Conservation (phyloP, 2,888 invertebrate genomes). For the Dusona sp. region DNA sequence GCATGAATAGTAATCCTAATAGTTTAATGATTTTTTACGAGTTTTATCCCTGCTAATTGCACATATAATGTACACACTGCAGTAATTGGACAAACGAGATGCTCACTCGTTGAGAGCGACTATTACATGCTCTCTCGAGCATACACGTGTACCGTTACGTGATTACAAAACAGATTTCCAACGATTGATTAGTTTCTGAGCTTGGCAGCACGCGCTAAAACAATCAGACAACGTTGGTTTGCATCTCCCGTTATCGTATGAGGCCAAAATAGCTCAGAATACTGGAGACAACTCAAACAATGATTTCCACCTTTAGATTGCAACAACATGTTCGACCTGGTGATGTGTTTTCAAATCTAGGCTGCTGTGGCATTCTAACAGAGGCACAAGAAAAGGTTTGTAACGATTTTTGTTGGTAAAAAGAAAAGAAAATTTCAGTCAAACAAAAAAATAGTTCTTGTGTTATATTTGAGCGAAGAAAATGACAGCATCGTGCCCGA, state of each 20-base stretch:
- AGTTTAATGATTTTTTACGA: background rate
- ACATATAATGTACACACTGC: slow-evolving; percentile 32
- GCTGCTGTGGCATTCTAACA: background rate
- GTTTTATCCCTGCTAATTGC: background rate
- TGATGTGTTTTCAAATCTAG: background rate
- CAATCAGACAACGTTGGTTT: slow-evolving; percentile 3
- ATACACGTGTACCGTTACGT: slow-evolving; percentile 33
- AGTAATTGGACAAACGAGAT: slow-evolving; percentile 59
- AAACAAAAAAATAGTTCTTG: background rate
- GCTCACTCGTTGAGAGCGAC: slow-evolving; percentile 15
- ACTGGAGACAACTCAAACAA: background rate
- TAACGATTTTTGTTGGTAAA: background rate
- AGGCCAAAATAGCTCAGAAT: background rate
- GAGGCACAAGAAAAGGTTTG: background rate
- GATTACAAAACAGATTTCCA: slow-evolving; percentile 61
- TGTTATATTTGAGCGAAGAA: no score
- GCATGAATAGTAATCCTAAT: background rate
- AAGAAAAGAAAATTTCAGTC: no score
- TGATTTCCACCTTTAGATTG: background rate
- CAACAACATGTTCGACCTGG: background rate
- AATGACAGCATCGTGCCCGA: no score
- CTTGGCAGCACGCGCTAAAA: slow-evolving; percentile 19
- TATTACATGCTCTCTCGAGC: slow-evolving; percentile 27
- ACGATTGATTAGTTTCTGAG: slow-evolving; percentile 58
- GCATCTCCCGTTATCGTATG: slow-evolving; percentile 4